Percentiles rank a stretch among this genome's conserved stretches.
phyloP scores from a whole-genome alignment of 2,113 vertebrate genomes.

The Tupaia tana region DNA sequence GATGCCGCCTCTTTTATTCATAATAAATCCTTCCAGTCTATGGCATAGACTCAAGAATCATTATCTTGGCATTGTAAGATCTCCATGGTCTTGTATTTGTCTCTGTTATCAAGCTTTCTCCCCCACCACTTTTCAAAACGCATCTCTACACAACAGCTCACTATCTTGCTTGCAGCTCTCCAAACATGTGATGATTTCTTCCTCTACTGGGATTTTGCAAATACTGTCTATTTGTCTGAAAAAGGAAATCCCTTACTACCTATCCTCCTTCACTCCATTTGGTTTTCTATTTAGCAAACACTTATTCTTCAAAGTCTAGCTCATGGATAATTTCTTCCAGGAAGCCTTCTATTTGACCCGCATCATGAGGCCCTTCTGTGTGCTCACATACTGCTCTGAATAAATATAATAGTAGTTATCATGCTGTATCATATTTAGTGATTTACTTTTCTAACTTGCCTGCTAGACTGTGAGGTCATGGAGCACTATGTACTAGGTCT shows the following conservation, averaged over 20 bases:
- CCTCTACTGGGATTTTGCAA: neutral
- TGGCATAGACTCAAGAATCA: neutral
- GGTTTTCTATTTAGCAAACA: constrained; percentile 25
- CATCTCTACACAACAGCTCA: neutral
- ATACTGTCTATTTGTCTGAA: neutral
- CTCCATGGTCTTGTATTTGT: neutral
- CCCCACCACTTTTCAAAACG: neutral
- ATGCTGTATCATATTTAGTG: neutral
- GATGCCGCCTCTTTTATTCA: too few relatives aligned
- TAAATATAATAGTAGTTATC: neutral
- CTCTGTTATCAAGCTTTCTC: neutral
- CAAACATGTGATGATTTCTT: neutral
- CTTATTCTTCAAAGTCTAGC: neutral
- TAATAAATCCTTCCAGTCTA: neutral
- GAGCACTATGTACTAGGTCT: neutral
- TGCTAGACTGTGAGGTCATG: neutral
- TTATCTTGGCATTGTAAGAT: neutral
- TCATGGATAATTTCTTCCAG: neutral
- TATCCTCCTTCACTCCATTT: neutral
- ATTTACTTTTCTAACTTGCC: neutral
- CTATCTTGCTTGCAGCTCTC: neutral
- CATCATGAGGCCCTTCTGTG: neutral
- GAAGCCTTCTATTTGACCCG: neutral
- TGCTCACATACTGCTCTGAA: neutral
- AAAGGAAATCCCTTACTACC: neutral